Conservation (phyloP, 2,113 vertebrate species). For the Oxyura jamaicensis region DNA sequence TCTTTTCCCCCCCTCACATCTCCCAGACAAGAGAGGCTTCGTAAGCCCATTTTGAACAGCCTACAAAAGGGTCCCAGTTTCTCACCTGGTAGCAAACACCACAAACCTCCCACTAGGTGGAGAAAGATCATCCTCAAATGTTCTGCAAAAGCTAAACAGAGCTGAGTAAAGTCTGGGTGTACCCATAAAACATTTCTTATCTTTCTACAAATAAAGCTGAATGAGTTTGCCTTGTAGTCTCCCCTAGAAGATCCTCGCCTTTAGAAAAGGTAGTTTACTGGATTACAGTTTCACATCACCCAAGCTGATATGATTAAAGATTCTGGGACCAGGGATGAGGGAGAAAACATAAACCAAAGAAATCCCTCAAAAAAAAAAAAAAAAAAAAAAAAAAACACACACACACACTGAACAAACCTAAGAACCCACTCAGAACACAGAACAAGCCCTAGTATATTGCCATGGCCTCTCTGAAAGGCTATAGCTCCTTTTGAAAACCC, state of each 20-base stretch:
- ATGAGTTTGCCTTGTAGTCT: background rate
- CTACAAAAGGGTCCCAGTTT: background rate
- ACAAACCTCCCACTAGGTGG: background rate
- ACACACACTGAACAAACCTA: background rate
- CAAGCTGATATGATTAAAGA: background rate
- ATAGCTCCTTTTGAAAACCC: background rate
- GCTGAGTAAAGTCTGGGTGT: background rate
- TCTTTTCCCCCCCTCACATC: background rate
- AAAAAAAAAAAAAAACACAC: too few species aligned
- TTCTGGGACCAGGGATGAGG: fast-evolving
- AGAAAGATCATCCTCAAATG: background rate
- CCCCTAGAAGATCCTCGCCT: background rate
- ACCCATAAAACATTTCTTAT: background rate
- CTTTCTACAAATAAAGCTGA: background rate
- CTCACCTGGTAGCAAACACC: background rate
- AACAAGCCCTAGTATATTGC: background rate
- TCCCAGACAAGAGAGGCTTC: background rate
- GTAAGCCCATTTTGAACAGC: background rate
- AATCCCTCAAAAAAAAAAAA: background rate
- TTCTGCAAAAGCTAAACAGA: background rate
- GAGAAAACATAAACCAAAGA: background rate
- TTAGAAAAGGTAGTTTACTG: background rate
- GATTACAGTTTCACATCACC: background rate
- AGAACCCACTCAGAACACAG: background rate
- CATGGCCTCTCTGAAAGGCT: background rate